phyloP scores from a whole-genome alignment of 2,888 invertebrate species.

The Blomia tropicalis region DNA sequence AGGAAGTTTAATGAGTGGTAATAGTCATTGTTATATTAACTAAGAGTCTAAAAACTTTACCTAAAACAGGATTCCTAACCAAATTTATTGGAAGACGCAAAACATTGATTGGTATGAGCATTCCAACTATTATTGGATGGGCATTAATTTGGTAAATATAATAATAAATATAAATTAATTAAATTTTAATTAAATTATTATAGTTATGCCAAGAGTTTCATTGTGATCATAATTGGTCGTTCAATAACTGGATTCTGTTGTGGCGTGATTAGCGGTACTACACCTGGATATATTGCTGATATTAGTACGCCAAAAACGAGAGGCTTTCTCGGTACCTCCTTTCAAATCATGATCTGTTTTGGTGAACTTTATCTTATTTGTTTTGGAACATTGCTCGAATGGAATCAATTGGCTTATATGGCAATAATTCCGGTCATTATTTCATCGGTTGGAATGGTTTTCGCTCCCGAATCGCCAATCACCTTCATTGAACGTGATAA shows the following conservation, averaged over 20 bases:
- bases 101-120: constrained; percentile 52
- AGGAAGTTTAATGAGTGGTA: constrained; percentile 69
- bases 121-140: constrained; percentile 59
- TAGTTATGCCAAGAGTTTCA: constrained; percentile 13
- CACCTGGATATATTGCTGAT: constrained; percentile 84
- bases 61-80: constrained; percentile 39
- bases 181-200: neutral
- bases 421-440: constrained; percentile 4
- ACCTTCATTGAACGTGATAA: constrained; percentile 29
- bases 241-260: constrained; percentile 69
- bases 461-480: constrained; percentile 80
- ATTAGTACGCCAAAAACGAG: constrained; percentile 43
- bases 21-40: no score
- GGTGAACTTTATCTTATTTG: constrained; percentile 9
- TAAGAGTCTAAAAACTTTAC: neutral
- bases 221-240: constrained; percentile 48
- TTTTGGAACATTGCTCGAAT: constrained; percentile 3
- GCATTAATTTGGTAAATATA: neutral
- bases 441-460: constrained; percentile 26
- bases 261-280: constrained; percentile 64
- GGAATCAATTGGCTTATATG: neutral
- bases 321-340: constrained; percentile 35
- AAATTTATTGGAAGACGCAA: constrained; percentile 62
- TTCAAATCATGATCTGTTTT: constrained; percentile 1
- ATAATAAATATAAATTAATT: neutral